phyloP scores from a whole-genome alignment of 2,888 invertebrate species.

The Ischnura elegans region DNA sequence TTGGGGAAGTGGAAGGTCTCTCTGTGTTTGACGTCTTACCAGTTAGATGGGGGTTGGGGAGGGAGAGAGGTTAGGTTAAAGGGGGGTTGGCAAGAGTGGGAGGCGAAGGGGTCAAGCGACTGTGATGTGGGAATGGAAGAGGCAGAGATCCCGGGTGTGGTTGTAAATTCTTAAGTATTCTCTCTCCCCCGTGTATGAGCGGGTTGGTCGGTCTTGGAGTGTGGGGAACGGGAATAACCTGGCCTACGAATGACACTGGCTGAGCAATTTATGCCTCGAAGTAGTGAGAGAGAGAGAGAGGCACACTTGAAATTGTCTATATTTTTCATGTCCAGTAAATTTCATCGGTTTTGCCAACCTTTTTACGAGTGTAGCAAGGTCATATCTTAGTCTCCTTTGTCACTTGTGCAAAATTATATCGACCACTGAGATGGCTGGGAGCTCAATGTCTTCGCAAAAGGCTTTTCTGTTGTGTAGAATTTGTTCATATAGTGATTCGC shows the following conservation, averaged over 20 bases:
- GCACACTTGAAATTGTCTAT: not conserved
- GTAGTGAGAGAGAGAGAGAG: not conserved
- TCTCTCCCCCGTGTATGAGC: not conserved
- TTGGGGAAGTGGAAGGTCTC: not conserved
- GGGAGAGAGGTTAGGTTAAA: too few species aligned
- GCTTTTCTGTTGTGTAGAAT: too few species aligned
- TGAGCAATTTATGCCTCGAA: not conserved
- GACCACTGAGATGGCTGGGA: not conserved
- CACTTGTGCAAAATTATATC: not conserved
- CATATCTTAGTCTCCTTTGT: not conserved
- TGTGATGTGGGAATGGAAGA: not conserved
- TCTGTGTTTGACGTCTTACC: too few species aligned
- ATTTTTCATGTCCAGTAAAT: not conserved
- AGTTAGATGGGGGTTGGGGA: not conserved
- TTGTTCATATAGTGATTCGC: too few species aligned
- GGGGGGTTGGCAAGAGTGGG: not conserved
- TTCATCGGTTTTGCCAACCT: not conserved
- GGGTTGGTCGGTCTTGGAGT: not conserved
- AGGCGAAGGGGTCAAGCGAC: not conserved
- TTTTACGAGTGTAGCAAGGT: not conserved
- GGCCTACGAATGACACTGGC: not conserved
- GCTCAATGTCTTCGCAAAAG: too few species aligned
- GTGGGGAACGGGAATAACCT: not conserved
- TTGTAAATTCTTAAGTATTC: conserved; percentile 23
- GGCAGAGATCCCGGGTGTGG: not conserved